Evolutionary conservation across 2,113 vertebrate species (phyloP).

Genomic region (Arenaria interpres): DNA sequence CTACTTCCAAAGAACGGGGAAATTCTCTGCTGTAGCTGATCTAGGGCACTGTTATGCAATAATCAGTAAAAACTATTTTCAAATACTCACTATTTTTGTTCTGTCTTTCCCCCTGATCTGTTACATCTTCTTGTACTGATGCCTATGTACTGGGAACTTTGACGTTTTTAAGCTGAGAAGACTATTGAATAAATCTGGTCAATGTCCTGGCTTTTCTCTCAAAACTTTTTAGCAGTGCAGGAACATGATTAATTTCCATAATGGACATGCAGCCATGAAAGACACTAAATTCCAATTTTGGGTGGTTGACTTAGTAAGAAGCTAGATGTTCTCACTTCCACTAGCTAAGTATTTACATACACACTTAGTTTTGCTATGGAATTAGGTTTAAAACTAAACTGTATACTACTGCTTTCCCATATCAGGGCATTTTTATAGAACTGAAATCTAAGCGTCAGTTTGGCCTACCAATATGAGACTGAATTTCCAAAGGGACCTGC

Average conservation of each 20-base stretch:
- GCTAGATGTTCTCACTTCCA: not conserved
- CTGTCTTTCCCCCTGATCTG: rapidly evolving
- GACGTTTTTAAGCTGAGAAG: not conserved
- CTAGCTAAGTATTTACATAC: not conserved
- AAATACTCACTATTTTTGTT: not conserved
- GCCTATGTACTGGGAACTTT: rapidly evolving
- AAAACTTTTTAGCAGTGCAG: not conserved
- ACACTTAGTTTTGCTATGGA: not conserved
- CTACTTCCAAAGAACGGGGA: not conserved
- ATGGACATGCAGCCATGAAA: not conserved
- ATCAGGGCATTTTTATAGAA: not conserved
- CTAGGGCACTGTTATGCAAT: not conserved
- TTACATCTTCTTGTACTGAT: not conserved
- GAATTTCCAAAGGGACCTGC: not conserved
- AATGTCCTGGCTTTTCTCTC: not conserved
- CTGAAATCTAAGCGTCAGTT: not conserved
- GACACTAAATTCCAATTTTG: not conserved
- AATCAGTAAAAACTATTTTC: not conserved
- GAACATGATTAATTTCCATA: not conserved
- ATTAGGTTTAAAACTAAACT: not conserved
- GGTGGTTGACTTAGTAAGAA: not conserved
- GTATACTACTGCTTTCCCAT: not conserved
- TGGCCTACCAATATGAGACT: not conserved
- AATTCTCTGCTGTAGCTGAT: not conserved
- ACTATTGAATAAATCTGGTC: not conserved